A percentile compares a stretch with the other conserved stretches of the same genome.
Conservation (phyloP, 2,113 vertebrate genomes). For the Indicator maculatus region DNA sequence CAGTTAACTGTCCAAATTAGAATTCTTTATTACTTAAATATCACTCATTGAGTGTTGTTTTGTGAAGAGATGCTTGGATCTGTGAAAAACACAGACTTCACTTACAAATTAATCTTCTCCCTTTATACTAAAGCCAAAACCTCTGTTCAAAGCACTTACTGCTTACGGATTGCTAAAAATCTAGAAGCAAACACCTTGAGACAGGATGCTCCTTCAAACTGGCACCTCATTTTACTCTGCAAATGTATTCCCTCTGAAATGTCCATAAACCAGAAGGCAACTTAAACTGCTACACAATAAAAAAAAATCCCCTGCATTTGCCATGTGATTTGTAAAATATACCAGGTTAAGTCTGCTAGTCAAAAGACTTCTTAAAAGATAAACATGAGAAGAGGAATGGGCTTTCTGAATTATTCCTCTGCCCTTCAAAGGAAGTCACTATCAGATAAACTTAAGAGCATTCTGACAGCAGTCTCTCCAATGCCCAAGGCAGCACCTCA, state of each 20-base stretch:
- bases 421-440: neutral
- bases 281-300: neutral
- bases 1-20: neutral
- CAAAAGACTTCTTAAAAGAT: neutral
- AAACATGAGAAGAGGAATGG: neutral
- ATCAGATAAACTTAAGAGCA: neutral
- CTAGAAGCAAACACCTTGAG: neutral
- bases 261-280: neutral
- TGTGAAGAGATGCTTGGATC: neutral
- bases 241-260: neutral
- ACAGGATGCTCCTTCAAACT: neutral
- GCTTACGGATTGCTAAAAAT: neutral
- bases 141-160: neutral
- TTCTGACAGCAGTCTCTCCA: neutral
- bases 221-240: neutral
- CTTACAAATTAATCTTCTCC: neutral
- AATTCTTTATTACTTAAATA: neutral
- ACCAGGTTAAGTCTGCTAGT: neutral
- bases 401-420: neutral
- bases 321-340: neutral
- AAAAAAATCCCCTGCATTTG: neutral
- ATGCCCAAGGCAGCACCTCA: neutral
- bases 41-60: neutral
- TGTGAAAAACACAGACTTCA: neutral
- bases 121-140: neutral